Percentiles rank a stretch among this genome's conserved stretches.
These are phyloP conservation scores for Odontomyia ornata DNA, from an alignment of 2,888 invertebrate species.

Conservation along the genomic window DNA sequence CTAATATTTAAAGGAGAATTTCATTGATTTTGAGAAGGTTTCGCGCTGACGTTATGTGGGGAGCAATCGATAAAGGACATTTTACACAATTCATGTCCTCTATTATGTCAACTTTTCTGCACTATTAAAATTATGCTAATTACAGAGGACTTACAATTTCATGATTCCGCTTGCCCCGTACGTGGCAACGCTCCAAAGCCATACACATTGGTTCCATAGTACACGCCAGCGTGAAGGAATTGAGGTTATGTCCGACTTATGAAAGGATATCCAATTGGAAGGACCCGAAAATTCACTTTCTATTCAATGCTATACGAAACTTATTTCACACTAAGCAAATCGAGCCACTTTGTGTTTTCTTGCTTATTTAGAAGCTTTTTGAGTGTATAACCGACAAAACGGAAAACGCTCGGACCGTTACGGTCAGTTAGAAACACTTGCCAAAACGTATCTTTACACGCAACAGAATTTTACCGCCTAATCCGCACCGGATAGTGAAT, in stretches of 20 bases:
- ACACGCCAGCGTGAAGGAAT: constrained; percentile 27
- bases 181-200: constrained; percentile 33
- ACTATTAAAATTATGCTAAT: not conserved
- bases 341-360: not conserved
- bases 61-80: constrained; percentile 10
- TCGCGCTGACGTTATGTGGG: constrained; percentile 6
- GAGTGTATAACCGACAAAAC: not conserved
- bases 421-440: not conserved
- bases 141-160: constrained; percentile 34
- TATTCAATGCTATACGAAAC: no score
- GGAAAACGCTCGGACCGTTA: constrained; percentile 24
- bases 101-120: not conserved
- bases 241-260: constrained; percentile 21
- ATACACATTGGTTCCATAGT: constrained; percentile 44
- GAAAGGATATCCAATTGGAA: constrained; percentile 10
- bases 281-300: no score
- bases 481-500: no score
- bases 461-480: no score
- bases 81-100: not conserved
- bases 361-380: not conserved
- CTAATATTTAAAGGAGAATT: not conserved
- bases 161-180: constrained; percentile 28
- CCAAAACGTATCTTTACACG: not conserved
- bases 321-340: not conserved
- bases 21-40: not conserved